Conservation (phyloP, 2,113 vertebrate genomes). For the Prionailurus viverrinus region DNA sequence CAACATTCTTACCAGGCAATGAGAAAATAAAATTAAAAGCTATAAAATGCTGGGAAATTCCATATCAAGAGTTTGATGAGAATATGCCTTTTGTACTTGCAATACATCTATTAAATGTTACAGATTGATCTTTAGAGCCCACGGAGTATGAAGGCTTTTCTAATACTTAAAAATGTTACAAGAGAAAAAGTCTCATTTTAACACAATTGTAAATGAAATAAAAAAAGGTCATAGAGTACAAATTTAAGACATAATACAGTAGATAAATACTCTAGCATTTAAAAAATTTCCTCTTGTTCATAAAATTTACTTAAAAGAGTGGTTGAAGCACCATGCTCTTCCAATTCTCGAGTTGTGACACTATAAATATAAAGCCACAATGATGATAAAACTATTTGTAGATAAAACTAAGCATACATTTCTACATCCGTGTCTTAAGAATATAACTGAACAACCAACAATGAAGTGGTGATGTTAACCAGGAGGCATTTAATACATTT, state of each 20-base stretch:
- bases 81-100: constrained; percentile 6
- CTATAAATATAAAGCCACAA: constrained; percentile 28
- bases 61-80: constrained; percentile 41
- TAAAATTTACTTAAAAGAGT: constrained; percentile 16
- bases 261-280: constrained; percentile 36
- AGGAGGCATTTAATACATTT: not conserved
- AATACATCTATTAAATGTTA: constrained; percentile 53
- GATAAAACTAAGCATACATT: constrained; percentile 7
- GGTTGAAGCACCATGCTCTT: not conserved
- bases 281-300: not conserved
- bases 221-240: constrained; percentile 54
- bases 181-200: constrained; percentile 47
- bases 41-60: constrained; percentile 36
- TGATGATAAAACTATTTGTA: not conserved
- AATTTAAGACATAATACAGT: constrained; percentile 35
- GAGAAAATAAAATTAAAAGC: constrained; percentile 61
- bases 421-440: not conserved
- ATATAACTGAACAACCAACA: not conserved
- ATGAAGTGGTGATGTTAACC: not conserved
- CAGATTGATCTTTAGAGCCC: constrained; percentile 44
- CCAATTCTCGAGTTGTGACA: not conserved
- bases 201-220: constrained; percentile 55
- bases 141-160: constrained; percentile 43
- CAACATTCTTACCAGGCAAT: constrained; percentile 30
- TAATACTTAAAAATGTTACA: constrained; percentile 44